Evolutionary conservation across 2,888 invertebrate species (phyloP), one percentile per base, ranked within the genome.

Genomic region (Folsomia candida): DNA sequence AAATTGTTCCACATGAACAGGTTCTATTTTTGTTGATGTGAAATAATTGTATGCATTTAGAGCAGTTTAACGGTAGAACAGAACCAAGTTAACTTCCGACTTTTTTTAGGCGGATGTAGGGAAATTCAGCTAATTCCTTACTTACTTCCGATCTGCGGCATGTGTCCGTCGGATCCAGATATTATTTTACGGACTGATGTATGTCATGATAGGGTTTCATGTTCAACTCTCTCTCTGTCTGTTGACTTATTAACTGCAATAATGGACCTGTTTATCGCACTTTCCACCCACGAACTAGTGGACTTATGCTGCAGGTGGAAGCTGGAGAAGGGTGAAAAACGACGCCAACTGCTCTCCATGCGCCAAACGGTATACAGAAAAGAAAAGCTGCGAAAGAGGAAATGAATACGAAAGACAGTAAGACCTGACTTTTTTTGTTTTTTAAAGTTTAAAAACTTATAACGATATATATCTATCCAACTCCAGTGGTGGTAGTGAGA

Each of bases 341-440:
- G 69, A 62, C 51, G 18, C 59, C 11, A 54, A 54, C 28, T 37
- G 68, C 60, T 68, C 64, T 71, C 68, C 68, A 54, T 54, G 69
- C 60, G 62, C 67, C 67, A 68, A 68, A 67, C 63, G 69, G 62
- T 62, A 72, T 68, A 69, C 72, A 68, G 24, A 26, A 37, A 61
- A 25, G n/a, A 60, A 57, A 62, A 68, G 57, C 22, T 54, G 58
- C 22, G 22, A 24, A 51, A 61, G 24, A n/a, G 37, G 37, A 37
- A 60, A 60, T 11, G 29, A 18, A 58, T 29, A 68, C 47, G 60
- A 68, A 61, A 57, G 64, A 61, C 25, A 54, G 51, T 71, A 66
- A 37, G 37, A 37, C 37, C 37, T 37, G 37, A 37, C 6, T 37
- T 9, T 4, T 37, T 37, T 4, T 14, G 6, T 4, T 9, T 14